Conservation (phyloP, 2,888 invertebrate genomes). For the Caenorhabditis sulstoni region DNA sequence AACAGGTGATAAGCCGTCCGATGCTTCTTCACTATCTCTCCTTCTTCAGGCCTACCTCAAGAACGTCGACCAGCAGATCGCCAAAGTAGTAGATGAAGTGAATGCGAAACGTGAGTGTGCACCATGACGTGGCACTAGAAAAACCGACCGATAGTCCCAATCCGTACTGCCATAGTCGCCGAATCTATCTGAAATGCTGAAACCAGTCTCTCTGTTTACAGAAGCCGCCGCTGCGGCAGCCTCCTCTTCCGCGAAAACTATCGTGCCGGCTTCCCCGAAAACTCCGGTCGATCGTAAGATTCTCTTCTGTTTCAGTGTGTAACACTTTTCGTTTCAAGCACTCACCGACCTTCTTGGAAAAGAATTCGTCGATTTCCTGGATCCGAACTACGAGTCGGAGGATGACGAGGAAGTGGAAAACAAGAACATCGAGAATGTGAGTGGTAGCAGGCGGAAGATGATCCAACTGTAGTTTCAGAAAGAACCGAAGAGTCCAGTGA, state of each 20-base stretch:
- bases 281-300: slow-evolving; percentile 48
- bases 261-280: slow-evolving; percentile 35
- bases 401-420: slow-evolving; percentile 63
- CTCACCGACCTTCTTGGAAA: slow-evolving; percentile 72
- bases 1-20: slow-evolving; percentile 28
- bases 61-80: slow-evolving; percentile 53
- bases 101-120: slow-evolving; percentile 38
- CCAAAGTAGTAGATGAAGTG: slow-evolving; percentile 52
- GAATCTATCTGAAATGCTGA: no score
- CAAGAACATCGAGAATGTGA: slow-evolving; percentile 43
- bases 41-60: slow-evolving; percentile 51
- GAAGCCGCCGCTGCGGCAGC: slow-evolving; percentile 26
- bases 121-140: neutral
- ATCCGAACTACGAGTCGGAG: slow-evolving; percentile 71
- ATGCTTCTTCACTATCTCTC: no score
- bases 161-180: no score
- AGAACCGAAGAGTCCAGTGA: slow-evolving; percentile 8
- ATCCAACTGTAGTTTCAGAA: slow-evolving; percentile 13
- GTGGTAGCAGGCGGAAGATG: neutral
- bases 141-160: no score
- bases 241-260: slow-evolving; percentile 24
- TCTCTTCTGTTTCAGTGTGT: neutral
- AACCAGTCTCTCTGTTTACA: slow-evolving; percentile 4
- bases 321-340: slow-evolving; percentile 58
- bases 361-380: slow-evolving; percentile 73